Conservation (phyloP, 2,797 vertebrate genomes). For the Lophius americanus region DNA sequence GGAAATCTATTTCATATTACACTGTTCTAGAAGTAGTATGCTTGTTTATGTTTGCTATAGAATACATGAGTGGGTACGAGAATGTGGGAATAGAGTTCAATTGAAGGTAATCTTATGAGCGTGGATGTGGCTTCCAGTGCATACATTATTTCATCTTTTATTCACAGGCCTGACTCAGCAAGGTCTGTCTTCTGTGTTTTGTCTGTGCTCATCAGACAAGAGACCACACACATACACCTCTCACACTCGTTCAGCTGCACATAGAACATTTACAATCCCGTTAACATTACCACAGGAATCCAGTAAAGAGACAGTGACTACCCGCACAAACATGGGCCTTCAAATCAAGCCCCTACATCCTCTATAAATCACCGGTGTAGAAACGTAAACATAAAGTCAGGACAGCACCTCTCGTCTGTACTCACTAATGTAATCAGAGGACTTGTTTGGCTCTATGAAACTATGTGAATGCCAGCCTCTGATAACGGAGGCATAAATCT, state of each 20-base stretch:
- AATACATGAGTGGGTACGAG: constrained; percentile 20
- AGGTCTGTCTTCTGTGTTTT: constrained; percentile 41
- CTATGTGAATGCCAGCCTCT: constrained; percentile 50
- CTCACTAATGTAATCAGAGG: constrained; percentile 33
- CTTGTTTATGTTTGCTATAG: constrained; percentile 13
- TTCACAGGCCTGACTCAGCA: constrained; percentile 63
- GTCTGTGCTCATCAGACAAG: constrained; percentile 46
- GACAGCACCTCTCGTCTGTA: constrained; percentile 35
- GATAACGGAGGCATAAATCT: constrained; percentile 70
- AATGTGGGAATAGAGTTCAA: constrained; percentile 27
- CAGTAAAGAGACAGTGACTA: constrained; percentile 65
- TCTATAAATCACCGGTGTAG: constrained; percentile 70
- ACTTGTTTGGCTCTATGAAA: constrained; percentile 17
- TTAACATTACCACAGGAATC: constrained; percentile 76
- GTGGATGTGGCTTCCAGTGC: constrained; percentile 35
- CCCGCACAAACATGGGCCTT: constrained; percentile 54
- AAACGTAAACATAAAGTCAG: constrained; percentile 45
- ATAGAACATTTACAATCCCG: constrained; percentile 66
- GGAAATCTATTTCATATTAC: constrained; percentile 22
- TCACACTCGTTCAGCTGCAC: constrained; percentile 39
- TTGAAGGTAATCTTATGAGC: constrained; percentile 34
- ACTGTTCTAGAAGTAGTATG: constrained; percentile 2
- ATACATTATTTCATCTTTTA: constrained; percentile 68
- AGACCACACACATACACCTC: constrained; percentile 44
- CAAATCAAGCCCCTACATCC: constrained; percentile 67